Evolutionary conservation across 2,888 invertebrate genomes (phyloP).

Genomic region (Scrobipalpa costella): DNA sequence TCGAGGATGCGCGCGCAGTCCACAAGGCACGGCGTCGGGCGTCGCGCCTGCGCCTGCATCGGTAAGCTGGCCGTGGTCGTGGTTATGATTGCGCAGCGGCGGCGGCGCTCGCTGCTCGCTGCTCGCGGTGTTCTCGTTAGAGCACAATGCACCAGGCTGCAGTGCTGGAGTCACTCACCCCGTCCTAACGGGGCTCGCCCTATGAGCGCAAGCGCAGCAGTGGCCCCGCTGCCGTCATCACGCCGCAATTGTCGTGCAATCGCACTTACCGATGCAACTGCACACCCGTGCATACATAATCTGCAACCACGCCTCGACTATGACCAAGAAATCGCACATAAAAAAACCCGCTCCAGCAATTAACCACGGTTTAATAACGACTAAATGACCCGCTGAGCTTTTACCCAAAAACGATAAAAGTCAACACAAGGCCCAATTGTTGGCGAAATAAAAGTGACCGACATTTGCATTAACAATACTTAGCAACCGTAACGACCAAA

Average conservation of each 20-base stretch:
- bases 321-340: conserved; percentile 36
- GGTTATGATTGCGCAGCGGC: background rate
- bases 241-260: conserved; percentile 67
- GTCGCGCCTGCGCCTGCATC: conserved; percentile 41
- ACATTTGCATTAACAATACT: conserved; percentile 29
- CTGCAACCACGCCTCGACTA: conserved; percentile 39
- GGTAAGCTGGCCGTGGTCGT: conserved; percentile 48
- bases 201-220: conserved; percentile 52
- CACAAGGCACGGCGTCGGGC: background rate
- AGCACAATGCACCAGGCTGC: conserved; percentile 81
- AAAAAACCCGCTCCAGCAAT: conserved; percentile 30
- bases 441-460: conserved; percentile 36
- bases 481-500: conserved; percentile 30
- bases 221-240: conserved; percentile 63
- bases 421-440: conserved; percentile 41
- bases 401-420: conserved; percentile 45
- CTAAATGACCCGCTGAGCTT: conserved; percentile 59
- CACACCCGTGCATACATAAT: conserved; percentile 56
- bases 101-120: conserved; percentile 59
- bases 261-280: conserved; percentile 67
- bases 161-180: conserved; percentile 75
- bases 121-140: conserved; percentile 75
- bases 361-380: conserved; percentile 43
- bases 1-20: background rate
- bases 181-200: conserved; percentile 78